These are phyloP conservation scores for Zootoca vivipara DNA, from an alignment of 2,113 vertebrate genomes.

Conservation along the genomic window DNA sequence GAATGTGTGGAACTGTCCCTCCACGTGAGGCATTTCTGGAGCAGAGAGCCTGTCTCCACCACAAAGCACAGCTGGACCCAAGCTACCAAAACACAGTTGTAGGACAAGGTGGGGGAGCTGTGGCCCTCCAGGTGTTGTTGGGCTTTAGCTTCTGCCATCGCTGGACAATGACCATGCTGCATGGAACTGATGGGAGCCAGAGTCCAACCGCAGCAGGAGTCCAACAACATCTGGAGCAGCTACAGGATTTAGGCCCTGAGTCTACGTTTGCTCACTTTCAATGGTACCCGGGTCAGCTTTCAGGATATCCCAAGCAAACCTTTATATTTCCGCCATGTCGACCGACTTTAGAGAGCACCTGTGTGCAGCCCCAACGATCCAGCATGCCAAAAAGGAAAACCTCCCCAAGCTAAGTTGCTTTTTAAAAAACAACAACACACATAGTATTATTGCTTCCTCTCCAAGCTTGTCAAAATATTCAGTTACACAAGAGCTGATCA, in stretches of 20 bases:
- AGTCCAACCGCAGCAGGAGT: not conserved
- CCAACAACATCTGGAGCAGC: too few species aligned
- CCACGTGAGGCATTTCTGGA: not conserved
- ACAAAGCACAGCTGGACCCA: not conserved
- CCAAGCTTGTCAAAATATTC: slow-evolving; percentile 57
- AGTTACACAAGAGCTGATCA: slow-evolving; percentile 64
- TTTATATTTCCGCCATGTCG: not conserved
- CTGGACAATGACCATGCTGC: too few species aligned
- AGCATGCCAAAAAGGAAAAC: not conserved
- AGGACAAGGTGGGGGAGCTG: not conserved
- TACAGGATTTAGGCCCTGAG: too few species aligned
- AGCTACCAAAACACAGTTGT: not conserved
- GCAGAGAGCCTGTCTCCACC: too few species aligned
- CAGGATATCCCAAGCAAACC: not conserved
- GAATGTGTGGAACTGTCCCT: not conserved
- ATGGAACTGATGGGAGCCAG: too few species aligned
- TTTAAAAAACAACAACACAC: not conserved
- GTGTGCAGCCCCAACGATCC: too few species aligned
- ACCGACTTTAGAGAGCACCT: fast-evolving
- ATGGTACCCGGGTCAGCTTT: not conserved
- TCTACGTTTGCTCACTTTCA: not conserved
- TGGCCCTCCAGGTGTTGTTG: too few species aligned
- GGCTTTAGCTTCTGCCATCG: too few species aligned
- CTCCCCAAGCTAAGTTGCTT: not conserved
- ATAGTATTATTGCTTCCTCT: not conserved